Base-by-base conservation (phyloP, 1,140 invertebrate species). In the Drosophila jambulina region DNA sequence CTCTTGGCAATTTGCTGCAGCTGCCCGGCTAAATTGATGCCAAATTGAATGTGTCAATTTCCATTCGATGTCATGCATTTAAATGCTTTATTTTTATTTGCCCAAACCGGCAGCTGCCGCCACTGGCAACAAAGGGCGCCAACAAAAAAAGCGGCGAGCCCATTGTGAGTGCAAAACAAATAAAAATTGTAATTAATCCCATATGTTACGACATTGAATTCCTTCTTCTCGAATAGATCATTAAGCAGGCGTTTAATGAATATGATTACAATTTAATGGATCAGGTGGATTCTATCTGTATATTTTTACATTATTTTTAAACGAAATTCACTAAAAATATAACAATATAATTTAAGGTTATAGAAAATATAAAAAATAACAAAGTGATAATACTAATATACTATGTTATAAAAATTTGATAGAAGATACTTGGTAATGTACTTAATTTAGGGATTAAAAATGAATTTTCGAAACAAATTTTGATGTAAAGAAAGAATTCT, bases 21-120 rank as follows among this genome's bases (percentile, higher is more conserved):
- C 80, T 82, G 80, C 58, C 57, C 43, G 54, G 63, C 80, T 77
- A 88, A 83, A 80, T 76, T 71, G 74, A 74, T 70, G 72, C 80
- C 79, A 77, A 87, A 87, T 87, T 82, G 80, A 87, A 88, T 87
- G 71, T 87, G 84, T 80, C 84, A 87, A 88, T 87, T 88, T 80
- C 46, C 60, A 76, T 67, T 53, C 80, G 60, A 76, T 83, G 84
- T 80, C 64, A 77, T 80, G 71, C 80, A 83, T 86, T 86, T 70
- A 82, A 86, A 86, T 88, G 78, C 65, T 78, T 80, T 80, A 78
- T 78, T 61, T 78, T 82, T 85, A 65, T 76, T 75, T 86, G 61
- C 54, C 78, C 64, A 64, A 76, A 69, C 63, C 57, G 56, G 21
- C 53, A 56, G 19, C n/a, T 68, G 62, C 17, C 42, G 42, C 21